Evolutionary conservation across 2,797 vertebrate genomes (phyloP), one percentile per base, ranked within the genome.

Genomic region (Phyllotis vaccarum): DNA sequence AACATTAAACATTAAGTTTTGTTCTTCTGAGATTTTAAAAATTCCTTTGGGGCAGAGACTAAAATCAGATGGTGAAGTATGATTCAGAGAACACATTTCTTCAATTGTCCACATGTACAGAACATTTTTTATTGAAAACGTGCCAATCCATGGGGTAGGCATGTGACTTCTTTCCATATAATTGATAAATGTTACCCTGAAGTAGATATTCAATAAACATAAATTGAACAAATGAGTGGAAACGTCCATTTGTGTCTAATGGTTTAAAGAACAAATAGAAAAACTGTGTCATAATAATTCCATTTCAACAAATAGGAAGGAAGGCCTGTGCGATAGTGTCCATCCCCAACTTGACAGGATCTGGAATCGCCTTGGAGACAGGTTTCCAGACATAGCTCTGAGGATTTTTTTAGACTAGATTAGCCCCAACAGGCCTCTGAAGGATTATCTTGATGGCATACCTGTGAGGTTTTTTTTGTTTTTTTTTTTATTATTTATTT

Each of bases 241-340:
- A 89, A 60, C 88, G 21, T 64, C 66, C 16, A 24, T 37, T 46
- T 83, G 12, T 11, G 5, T 64, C 56, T 91, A 64, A 52, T 22
- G 40, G 46, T 91, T 79, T 94, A 74, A 96, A 96, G 52, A 92
- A 46, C 1, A 89, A 81, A 60, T 75, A 91, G 14, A 75, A 87
- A 64, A 49, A 86, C 56, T 74, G 16, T 52, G 85, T 70, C 52
- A 87, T 46, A 34, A 86, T 76, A 64, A 95, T 79, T 80, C 27
- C 22, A 60, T 86, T 86, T 31, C 60, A 46, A 70, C 10, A 13
- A 66, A 96, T 89, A 82, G 74, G 12, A 95, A 94, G 29, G 2
- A 62, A 83, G 58, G 40, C 37, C 58, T 34, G 79, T 81, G n/a
- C 43, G 37, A 82, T 31, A 31, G 8, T 31, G 9, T 64, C 64